Base-by-base conservation (phyloP, 2,888 invertebrate genomes). In the Nesidiocoris tenuis region DNA sequence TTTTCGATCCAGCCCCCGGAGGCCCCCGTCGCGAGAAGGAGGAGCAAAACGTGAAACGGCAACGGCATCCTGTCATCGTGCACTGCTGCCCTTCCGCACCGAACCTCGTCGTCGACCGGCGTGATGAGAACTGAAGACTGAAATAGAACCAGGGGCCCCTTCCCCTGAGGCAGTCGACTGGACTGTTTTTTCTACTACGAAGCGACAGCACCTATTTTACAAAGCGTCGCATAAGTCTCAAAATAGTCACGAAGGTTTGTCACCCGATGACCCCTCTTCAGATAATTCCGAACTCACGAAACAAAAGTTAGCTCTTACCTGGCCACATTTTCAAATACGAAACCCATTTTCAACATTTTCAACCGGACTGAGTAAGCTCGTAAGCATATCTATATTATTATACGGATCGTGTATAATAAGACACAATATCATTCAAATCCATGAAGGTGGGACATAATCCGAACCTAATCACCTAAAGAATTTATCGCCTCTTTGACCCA, bases 61-160 rank as follows among this genome's bases (percentile, higher is more conserved):
- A 66, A 61, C 77, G 55, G 70, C 77, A 77, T 77, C 77, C 75
- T 72, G 72, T 72, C 77, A 77, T 77, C 72, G 75, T 75, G 76
- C 61, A 63, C 71, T 22, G 57, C 61, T 39, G 19, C 72, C 21
- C 54, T 59, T 25, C n/a, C 7, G 57, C 23, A 24, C 22, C 57
- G 17, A 22, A n/a, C 59, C 70, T 57, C 59, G 9, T 23, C 57
- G 70, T 25, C 39, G 39, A 39, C 39, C 39, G 39, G 5, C 39
- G 39, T 7, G 39, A 7, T 39, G 39, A 39, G 19, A 72, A 72
- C 72, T 72, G 72, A 57, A 70, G 70, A 72, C 61, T 25, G 63
- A 72, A 72, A 72, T 72, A 72, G 72, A 72, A 39, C 23, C 61
- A 54, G 72, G 39, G 61, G 54, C 1, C 63, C 54, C 72, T 39